Evolutionary conservation across 2,797 vertebrate species (phyloP).

Genomic region (Tympanoctomys barrerae): DNA sequence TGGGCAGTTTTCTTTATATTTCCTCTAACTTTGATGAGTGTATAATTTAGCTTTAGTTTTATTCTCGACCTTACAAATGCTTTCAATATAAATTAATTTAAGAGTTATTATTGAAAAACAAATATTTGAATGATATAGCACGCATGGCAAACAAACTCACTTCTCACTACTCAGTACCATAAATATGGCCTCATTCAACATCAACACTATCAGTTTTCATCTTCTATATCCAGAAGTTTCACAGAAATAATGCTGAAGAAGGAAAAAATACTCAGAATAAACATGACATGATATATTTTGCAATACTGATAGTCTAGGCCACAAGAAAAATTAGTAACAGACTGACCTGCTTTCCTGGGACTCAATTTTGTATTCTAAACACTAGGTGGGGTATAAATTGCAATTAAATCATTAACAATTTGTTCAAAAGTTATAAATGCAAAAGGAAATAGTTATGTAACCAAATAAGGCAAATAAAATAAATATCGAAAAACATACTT

Average conservation of each 20-base stretch:
- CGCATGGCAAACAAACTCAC: conserved; percentile 29
- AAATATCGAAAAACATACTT: background rate
- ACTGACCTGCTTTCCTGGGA: background rate
- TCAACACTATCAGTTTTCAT: conserved; percentile 16
- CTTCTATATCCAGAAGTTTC: conserved; percentile 8
- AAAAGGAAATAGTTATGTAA: background rate
- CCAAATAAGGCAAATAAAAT: conserved; percentile 24
- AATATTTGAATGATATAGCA: conserved; percentile 40
- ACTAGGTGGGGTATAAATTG: background rate
- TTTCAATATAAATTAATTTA: conserved; percentile 70
- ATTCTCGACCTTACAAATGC: background rate
- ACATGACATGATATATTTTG: background rate
- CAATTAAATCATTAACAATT: conserved; percentile 7
- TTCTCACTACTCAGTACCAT: conserved; percentile 49
- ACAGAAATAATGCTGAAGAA: background rate
- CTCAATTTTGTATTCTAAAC: background rate
- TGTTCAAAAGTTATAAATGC: background rate
- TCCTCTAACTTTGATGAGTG: background rate
- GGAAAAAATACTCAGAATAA: background rate
- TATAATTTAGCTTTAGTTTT: conserved; percentile 39
- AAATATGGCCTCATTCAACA: conserved; percentile 39
- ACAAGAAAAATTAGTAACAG: background rate
- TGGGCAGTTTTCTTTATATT: background rate
- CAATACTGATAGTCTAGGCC: background rate
- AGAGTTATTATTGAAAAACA: conserved; percentile 58